These are phyloP conservation scores for Dryobates pubescens DNA, from an alignment of 2,797 vertebrate genomes.

Conservation along the genomic window DNA sequence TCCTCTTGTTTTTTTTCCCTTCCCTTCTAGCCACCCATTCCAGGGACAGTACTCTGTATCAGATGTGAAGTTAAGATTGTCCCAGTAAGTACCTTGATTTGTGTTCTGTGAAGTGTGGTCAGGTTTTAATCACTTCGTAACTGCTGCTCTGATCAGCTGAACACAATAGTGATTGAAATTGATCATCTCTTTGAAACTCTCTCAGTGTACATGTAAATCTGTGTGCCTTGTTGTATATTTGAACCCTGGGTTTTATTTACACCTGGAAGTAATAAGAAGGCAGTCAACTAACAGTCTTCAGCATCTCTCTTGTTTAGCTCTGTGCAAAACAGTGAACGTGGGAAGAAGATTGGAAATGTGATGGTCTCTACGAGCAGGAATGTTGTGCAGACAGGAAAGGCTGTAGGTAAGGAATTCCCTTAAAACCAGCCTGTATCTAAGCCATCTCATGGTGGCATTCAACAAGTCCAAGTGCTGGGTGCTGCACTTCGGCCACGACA, in stretches of 20 bases:
- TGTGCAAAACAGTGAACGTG: slow-evolving; percentile 96
- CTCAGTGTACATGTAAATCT: not conserved
- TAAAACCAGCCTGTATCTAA: not conserved
- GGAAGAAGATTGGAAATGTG: slow-evolving; percentile 95
- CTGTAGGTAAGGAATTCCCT: slow-evolving; percentile 84
- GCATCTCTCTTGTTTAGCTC: slow-evolving; percentile 81
- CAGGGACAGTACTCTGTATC: slow-evolving; percentile 96
- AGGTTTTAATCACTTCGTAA: not conserved
- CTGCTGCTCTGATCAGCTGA: not conserved
- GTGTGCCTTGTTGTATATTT: not conserved
- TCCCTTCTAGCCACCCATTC: slow-evolving; percentile 88
- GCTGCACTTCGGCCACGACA: too few species aligned
- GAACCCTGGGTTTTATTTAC: not conserved
- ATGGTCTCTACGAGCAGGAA: slow-evolving; percentile 94
- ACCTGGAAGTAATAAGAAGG: not conserved
- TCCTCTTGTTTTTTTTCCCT: not conserved
- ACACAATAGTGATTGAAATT: not conserved
- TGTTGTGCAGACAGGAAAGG: slow-evolving; percentile 94
- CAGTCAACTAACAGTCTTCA: not conserved
- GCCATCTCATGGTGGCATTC: rapidly evolving
- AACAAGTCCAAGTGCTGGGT: too few species aligned
- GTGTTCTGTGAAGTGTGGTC: not conserved
- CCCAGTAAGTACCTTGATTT: slow-evolving; percentile 88
- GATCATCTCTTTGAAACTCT: not conserved
- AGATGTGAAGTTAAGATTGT: slow-evolving; percentile 93